Base-by-base conservation (phyloP, 2,797 vertebrate species). In the Momotus momota region DNA sequence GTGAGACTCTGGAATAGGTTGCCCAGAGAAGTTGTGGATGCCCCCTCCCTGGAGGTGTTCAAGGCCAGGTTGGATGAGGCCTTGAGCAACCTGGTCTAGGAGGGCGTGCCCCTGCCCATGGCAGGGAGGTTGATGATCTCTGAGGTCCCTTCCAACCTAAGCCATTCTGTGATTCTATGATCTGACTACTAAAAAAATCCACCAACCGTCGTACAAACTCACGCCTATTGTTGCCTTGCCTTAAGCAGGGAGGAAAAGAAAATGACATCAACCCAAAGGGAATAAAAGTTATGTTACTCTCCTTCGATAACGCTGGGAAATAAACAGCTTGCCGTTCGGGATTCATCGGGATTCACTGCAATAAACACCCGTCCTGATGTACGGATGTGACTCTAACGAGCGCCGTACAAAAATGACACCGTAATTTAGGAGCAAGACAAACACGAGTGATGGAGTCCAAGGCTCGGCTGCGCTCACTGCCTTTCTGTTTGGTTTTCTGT, bases 331-430 rank as follows among this genome's bases (percentile, higher is more conserved):
- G 2, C 70, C 80, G 8, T 12, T 60, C 3, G 1, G 93, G 64
- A 74, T 82, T 80, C 86, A 41, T 61, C 23, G 86, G 51, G 46
- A 57, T 78, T 66, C 12, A 1, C 74, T 27, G 64, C 3, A 43
- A 95, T 65, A 92, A 96, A 93, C 81, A 90, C 88, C 7, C 29
- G 52, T 86, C 91, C 95, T 57, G 90, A 73, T 69, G 96, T 13
- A 73, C 1, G 60, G 14, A 74, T 31, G 93, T 48, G 81, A 77
- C 33, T 40, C 3, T 7, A 90, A 72, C 1, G 21, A 95, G 94
- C 88, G 7, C 90, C 45, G 94, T 67, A 77, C 67, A 31, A 60
- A 80, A 92, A 75, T 10, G 72, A 67, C 91, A 67, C 88, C 69
- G 81, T 88, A 84, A 90, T 94, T 89, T 35, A 41, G 81, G 96